Base-by-base conservation (phyloP, 2,113 vertebrate species). In the Sialia sialis region DNA sequence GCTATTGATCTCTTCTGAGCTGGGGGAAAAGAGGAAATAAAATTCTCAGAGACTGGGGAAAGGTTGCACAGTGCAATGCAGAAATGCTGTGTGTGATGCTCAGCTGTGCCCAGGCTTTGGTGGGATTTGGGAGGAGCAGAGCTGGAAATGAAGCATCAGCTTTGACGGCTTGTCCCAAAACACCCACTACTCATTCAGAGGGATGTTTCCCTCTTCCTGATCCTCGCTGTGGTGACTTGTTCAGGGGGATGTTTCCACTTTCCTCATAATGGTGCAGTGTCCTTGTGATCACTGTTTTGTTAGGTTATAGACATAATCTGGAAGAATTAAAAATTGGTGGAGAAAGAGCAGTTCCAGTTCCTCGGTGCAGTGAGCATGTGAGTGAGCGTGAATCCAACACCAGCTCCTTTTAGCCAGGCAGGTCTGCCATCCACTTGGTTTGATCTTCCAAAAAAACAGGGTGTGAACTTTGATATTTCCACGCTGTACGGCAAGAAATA, bases 401-500 rank as follows among this genome's bases (percentile, higher is more conserved):
- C 13, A 41, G 34, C 16, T 80, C 44, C 43, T 75, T 91, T 96
- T 25, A 91, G 26, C 44, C 77, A 92, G 90, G 75, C 84, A 83
- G 67, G 90, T 95, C 90, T 93, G 74, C 90, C 79, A 84, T 94
- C 76, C 22, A 0, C 60, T 77, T 38, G 32, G 75, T 82, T 94
- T 93, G 72, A 81, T 95, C 74, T 84, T 90, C 85, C 75, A 91
- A 27, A 95, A 93, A 52, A 96, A 91, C 90, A 95, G 93, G 95
- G 95, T 95, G 95, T 94, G 94, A 90, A 70, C 88, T 95, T 86
- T 83, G 94, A 89, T 93, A 89, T 92, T 95, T 96, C 88, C 68
- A 85, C 1, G 14, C 72, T 84, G 64, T 70, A 66, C 10, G 84
- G 87, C 95, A 97, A 96, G 96, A 97, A 95, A 59, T 72, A 95